Evolutionary conservation across 2,113 vertebrate genomes (phyloP).

Genomic region (Neolamprologus modestus): DNA sequence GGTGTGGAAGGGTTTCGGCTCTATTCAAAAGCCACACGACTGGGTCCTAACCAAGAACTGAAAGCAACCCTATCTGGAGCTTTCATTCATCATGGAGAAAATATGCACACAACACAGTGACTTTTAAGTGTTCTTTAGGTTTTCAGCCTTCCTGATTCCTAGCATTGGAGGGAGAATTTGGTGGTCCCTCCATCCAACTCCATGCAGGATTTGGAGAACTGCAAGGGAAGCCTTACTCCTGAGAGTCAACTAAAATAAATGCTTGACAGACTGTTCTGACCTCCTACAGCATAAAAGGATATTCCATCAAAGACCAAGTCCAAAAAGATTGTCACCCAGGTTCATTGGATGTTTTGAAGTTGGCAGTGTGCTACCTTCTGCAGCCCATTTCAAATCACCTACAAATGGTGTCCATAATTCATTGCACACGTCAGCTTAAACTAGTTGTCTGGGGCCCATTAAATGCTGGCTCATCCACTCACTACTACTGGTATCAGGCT

Average conservation of each 20-base stretch:
- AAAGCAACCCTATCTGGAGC: neutral
- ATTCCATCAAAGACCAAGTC: neutral
- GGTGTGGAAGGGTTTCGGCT: neutral
- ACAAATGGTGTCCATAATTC: accelerated
- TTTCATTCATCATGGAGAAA: neutral
- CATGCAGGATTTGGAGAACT: neutral
- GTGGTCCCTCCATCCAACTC: neutral
- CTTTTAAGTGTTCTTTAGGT: neutral
- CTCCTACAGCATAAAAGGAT: neutral
- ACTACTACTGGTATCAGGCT: neutral
- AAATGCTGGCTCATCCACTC: neutral
- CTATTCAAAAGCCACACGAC: accelerated
- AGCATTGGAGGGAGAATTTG: neutral
- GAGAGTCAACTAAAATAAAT: neutral
- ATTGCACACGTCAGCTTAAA: neutral
- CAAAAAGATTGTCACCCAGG: neutral
- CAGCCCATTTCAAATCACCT: neutral
- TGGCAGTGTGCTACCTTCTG: neutral
- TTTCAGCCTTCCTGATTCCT: neutral
- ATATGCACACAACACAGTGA: neutral
- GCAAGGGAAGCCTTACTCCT: neutral
- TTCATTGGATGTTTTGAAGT: neutral
- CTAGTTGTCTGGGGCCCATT: neutral
- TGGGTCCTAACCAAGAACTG: neutral
- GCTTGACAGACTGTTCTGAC: neutral